Evolutionary conservation across 2,113 vertebrate species (phyloP).

Genomic region (Capreolus pygargus): DNA sequence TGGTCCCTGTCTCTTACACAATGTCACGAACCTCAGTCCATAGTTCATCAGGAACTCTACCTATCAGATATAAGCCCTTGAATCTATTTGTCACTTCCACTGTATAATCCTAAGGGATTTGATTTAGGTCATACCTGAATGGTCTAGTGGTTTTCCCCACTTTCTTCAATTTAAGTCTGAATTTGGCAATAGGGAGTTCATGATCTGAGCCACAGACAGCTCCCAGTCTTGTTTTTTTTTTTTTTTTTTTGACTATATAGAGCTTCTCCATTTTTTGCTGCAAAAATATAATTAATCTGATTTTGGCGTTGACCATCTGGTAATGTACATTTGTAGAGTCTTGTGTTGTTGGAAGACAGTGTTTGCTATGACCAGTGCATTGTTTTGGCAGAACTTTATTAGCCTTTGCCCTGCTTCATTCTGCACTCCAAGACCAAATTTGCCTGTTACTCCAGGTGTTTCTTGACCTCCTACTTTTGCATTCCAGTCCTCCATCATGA

Average conservation of each 20-base stretch:
- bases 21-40: background rate
- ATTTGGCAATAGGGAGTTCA: background rate
- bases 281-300: background rate
- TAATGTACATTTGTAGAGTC: background rate
- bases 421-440: background rate
- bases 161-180: background rate
- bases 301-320: background rate
- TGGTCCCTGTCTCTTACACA: background rate
- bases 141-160: background rate
- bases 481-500: background rate
- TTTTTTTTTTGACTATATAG: background rate
- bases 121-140: background rate
- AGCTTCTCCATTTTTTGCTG: background rate
- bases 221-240: background rate
- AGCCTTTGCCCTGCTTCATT: background rate
- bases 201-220: background rate
- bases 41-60: background rate
- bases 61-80: background rate
- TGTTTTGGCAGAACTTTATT: background rate
- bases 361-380: background rate
- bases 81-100: background rate
- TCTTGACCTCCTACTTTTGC: background rate
- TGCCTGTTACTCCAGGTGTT: background rate
- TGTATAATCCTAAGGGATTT: background rate
- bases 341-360: background rate